These are phyloP conservation scores for Scartelaos histophorus DNA, from an alignment of 2,113 vertebrate species.

Conservation along the genomic window DNA sequence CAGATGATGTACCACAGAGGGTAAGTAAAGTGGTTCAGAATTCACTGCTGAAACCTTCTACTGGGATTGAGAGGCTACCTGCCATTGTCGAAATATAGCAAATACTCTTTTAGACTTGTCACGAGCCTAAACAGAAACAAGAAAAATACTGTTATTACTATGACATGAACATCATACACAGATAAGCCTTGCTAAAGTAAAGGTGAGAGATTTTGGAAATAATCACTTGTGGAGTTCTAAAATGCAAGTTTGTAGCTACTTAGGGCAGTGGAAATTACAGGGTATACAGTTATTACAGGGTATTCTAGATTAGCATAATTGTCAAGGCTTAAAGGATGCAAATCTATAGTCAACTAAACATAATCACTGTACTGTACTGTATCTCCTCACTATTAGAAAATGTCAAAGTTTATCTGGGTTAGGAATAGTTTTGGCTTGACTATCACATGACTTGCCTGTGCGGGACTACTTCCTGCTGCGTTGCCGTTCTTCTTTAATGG, in stretches of 20 bases:
- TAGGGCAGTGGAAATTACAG: no score
- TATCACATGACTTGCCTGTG: constrained; percentile 57
- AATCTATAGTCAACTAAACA: not conserved
- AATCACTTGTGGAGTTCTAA: no score
- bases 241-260: not conserved
- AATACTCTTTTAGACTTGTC: constrained; percentile 93
- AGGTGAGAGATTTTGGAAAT: not conserved
- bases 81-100: constrained; percentile 93
- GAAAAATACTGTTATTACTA: not conserved
- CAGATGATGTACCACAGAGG: constrained; percentile 35
- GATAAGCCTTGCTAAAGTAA: not conserved
- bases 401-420: no score
- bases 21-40: constrained; percentile 22
- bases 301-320: no score
- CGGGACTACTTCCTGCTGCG: constrained; percentile 47
- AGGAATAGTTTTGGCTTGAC: not conserved
- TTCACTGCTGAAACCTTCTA: constrained; percentile 37
- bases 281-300: no score
- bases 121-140: constrained; percentile 74
- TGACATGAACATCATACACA: not conserved
- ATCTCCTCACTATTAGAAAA: no score
- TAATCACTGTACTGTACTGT: no score
- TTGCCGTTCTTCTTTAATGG: constrained; percentile 72
- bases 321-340: not conserved
- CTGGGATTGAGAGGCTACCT: constrained; percentile 78